Base-by-base conservation (phyloP, 2,888 invertebrate genomes). In the Girardia tigrina region DNA sequence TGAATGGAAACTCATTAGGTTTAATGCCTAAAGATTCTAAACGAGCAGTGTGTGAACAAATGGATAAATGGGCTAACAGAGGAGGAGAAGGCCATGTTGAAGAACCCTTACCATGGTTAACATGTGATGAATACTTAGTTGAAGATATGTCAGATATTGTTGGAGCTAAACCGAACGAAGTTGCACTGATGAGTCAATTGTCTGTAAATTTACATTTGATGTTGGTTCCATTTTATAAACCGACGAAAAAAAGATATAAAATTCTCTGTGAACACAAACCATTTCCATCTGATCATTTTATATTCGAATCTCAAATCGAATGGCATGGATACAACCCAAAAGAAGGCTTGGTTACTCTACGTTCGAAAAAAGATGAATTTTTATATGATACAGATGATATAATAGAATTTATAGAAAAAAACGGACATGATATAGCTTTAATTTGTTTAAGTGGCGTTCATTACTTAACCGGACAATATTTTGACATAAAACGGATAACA, bases 241-340 rank as follows among this genome's bases (percentile, higher is more conserved):
- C 88, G 26, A 86, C 85, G 0, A 78, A 80, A 70, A 79, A 79
- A 20, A 80, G 87, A 73, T 83, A 85, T 79, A 88, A 88, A 79
- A 86, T 88, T 70, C 79, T 88, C 16, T 81, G 87, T 28, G 87
- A 88, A 79, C 82, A 82, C 0, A 84, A 85, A 76, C 86, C 87
- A 0, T 88, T 88, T 80, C 87, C 87, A 0, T 87, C 87, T 0
- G 88, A 87, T 81, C 84, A 86, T 86, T 88, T 87, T 80, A 86
- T 86, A 0, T 82, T 87, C 75, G 85, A 85, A 79, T 87, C 87
- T 26, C 87, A 88, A 79, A 82, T 87, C 23, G 78, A 81, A 42
- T 80, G 85, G 12, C 84, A 85, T 78, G 87, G 86, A 0, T 84
- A 82, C 74, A 81, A 85, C 75, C 85, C 86, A 0, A 81, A 82